Conservation (phyloP, 2,888 invertebrate species). For the Resseliella maxima region DNA sequence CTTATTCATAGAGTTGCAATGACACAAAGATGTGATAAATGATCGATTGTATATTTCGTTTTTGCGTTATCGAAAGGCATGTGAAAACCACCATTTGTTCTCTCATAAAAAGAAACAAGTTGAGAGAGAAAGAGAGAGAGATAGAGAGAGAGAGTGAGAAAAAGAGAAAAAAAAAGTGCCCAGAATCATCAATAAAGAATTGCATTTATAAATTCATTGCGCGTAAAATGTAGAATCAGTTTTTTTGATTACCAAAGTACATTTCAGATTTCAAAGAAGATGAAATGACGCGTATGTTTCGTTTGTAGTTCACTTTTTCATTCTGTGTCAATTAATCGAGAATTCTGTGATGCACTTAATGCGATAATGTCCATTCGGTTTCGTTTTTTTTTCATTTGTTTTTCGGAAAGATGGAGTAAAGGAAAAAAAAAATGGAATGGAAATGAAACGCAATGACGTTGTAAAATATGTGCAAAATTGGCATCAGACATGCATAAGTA, state of each 20-base stretch:
- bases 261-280: background rate
- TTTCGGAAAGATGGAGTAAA: background rate
- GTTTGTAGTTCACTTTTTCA: background rate
- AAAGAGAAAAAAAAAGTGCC: too few relatives aligned
- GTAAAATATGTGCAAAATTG: constrained; percentile 36
- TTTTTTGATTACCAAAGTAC: background rate
- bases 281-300: constrained; percentile 15
- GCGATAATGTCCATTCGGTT: background rate
- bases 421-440: background rate
- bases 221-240: background rate
- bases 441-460: constrained; percentile 29
- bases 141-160: too few relatives aligned
- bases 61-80: too few relatives aligned
- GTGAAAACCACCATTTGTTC: too few relatives aligned
- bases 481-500: constrained; percentile 53
- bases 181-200: background rate
- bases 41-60: too few relatives aligned
- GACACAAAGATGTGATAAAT: too few relatives aligned
- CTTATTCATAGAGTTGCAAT: too few relatives aligned
- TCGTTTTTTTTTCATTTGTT: too few relatives aligned
- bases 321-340: constrained; percentile 3
- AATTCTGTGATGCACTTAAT: constrained; percentile 14
- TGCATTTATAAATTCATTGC: background rate
- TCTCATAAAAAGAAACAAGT: too few relatives aligned
- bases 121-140: too few relatives aligned